A percentile compares a stretch with the other conserved stretches of the same genome.
Conservation (phyloP, 2,888 invertebrate genomes). For the Cataglyphis cursor region DNA sequence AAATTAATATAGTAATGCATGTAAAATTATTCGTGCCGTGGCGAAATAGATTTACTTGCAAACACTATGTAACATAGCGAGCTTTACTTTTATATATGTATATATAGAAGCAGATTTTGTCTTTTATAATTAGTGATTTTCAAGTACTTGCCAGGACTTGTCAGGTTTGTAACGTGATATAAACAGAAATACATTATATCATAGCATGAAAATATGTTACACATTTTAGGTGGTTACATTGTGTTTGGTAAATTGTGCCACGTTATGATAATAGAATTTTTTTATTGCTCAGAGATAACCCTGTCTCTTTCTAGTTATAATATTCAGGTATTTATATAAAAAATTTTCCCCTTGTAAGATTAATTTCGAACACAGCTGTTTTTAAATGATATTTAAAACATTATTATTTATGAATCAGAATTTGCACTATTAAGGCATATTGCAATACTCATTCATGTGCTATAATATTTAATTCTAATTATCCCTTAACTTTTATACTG, state of each 20-base stretch:
- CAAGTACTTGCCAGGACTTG: conserved; percentile 43
- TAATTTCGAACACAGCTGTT: conserved; percentile 57
- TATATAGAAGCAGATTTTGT: conserved; percentile 11
- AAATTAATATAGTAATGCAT: conserved; percentile 56
- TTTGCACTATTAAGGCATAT: conserved; percentile 65
- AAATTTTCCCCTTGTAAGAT: conserved; percentile 67
- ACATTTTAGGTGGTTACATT: conserved; percentile 62
- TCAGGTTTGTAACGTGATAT: conserved; percentile 48
- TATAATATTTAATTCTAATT: conserved; percentile 13
- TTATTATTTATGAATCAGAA: conserved; percentile 63
- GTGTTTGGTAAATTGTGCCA: conserved; percentile 77
- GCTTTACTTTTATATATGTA: conserved; percentile 4
- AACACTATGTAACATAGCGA: conserved; percentile 69
- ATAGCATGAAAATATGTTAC: conserved; percentile 35
- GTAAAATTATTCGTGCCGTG: conserved; percentile 68
- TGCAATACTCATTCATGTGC: conserved; percentile 26
- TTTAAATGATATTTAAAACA: conserved; percentile 48
- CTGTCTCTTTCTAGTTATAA: conserved; percentile 52
- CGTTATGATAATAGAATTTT: conserved; percentile 66
- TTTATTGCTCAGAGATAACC: conserved; percentile 56
- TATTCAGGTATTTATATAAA: conserved; percentile 69
- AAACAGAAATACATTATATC: conserved; percentile 21
- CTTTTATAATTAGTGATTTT: conserved; percentile 34
- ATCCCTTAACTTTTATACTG: conserved; percentile 12
- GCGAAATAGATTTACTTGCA: conserved; percentile 74